Evolutionary conservation across 2,113 vertebrate species (phyloP), one percentile per base, ranked within the genome.

Genomic region (Calyptommatus sinebrachiatus): DNA sequence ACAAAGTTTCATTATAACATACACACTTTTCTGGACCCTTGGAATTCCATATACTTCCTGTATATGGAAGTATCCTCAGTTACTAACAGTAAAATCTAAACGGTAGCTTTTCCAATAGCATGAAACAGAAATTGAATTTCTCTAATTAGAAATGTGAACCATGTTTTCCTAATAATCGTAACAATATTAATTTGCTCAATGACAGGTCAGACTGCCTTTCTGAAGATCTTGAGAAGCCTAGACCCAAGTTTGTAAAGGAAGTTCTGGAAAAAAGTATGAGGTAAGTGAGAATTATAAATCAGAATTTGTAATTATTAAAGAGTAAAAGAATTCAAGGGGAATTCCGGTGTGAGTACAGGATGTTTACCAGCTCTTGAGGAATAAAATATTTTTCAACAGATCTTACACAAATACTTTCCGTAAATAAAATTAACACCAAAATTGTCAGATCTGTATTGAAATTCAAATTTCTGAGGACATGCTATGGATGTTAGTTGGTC

Each of bases 231-330:
- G 97, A 99, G 46, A 98, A 96, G 81, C 98, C 98, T 76, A 99
- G 98, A 81, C 98, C 98, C 79, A 99, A 99, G 88, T 99, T 99
- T 95, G 97, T 99, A 79, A 97, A 94, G 93, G 98, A 99, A 91
- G 98, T 99, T 86, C 93, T 99, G 93, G 98, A 99, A 88, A 99
- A 99, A 90, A 94, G 90, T 83, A 99, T 99, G 98, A 95, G 98
- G 98, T 99, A 87, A 93, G 92, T 89, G 80, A 80, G 45, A 48
- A 41, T 41, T 41, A 41, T 5, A 41, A 35, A 29, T 68, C 63
- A 48, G 67, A 10, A 1, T 79, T 76, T 69, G 46, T 24, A 60
- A 53, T 71, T 48, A 28, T 60, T 46, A n/a, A 79, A 79, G 35
- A 21, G 18, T 8, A 6, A 11, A 31, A 35, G 7, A 18, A 35